A percentile compares a stretch with the other conserved stretches of the same genome.
Conservation (phyloP, 2,113 vertebrate species). For the Salvelinus alpinus region DNA sequence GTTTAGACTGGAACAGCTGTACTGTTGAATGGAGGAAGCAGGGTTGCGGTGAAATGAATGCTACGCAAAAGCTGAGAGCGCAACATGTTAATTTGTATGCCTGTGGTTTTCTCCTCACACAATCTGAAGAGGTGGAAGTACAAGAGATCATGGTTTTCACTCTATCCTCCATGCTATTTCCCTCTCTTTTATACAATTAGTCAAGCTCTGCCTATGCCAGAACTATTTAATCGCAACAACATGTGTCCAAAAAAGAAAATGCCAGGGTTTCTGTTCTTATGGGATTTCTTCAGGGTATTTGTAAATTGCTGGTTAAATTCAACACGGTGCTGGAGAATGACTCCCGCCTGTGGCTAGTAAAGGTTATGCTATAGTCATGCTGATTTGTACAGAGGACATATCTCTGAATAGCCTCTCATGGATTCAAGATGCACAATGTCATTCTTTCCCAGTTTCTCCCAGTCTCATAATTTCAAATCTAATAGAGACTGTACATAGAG, state of each 20-base stretch:
- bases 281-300: constrained; percentile 53
- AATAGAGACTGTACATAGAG: too few relatives aligned
- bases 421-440: constrained; percentile 35
- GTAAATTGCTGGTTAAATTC: constrained; percentile 66
- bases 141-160: constrained; percentile 43
- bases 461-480: constrained; percentile 4
- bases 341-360: constrained; percentile 69
- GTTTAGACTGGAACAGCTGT: constrained; percentile 15
- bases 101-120: constrained; percentile 47
- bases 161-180: constrained; percentile 65
- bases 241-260: constrained; percentile 62
- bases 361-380: constrained; percentile 32
- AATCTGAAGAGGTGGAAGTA: constrained; percentile 40
- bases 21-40: background rate
- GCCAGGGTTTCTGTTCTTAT: constrained; percentile 44
- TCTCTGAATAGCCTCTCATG: background rate
- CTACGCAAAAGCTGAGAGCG: background rate
- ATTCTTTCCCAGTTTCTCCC: constrained; percentile 2
- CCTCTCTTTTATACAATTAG: constrained; percentile 67
- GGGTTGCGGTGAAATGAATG: constrained; percentile 21
- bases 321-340: constrained; percentile 67
- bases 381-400: constrained; percentile 17
- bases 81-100: constrained; percentile 31
- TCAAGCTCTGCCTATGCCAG: constrained; percentile 62
- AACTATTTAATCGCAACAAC: constrained; percentile 72